Base-by-base conservation (phyloP, 2,888 invertebrate species). In the Xestia xanthographa region DNA sequence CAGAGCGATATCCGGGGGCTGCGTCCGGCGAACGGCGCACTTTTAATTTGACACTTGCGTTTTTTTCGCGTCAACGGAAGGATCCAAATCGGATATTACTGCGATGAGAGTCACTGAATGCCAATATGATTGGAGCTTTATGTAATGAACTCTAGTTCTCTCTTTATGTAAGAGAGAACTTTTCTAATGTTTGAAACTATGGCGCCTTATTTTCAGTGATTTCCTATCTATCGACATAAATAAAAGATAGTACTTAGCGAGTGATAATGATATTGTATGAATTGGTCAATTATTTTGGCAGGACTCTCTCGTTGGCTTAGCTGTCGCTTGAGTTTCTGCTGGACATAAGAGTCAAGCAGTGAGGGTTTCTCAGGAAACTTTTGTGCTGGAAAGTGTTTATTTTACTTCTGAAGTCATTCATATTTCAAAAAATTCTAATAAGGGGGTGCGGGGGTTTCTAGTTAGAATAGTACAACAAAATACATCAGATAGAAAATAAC, bases 31-130 rank as follows among this genome's bases (percentile, higher is more conserved):
- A 80, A 83, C 84, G 83, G 85, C 87, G 83, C 86, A 90, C 88
- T 94, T 94, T 94, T 93, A 93, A 93, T 93, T 92, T 88, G 82
- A 89, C 86, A 88, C 89, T 91, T 88, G 86, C 87, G 79, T 80
- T 82, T 90, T 91, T 91, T 87, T 83, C 77, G 69, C 86, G 81
- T 89, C 91, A 90, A 87, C 94, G 95, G 95, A 96, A 95, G 90
- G 94, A 95, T 95, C 95, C 90, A 90, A 60, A 93, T 92, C 87
- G 72, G 90, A 89, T 90, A 89, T 91, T 86, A 89, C 88, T 86
- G 86, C 80, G 87, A n/a, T 65, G 29, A 50, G 56, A 8, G 58
- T 20, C 50, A 22, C 56, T 76, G 66, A 80, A 72, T 80, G 72
- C 72, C 45, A 63, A 74, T 70, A 84, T 77, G 56, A 84, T 74